These are phyloP conservation scores for Tachysurus fulvidraco DNA, from an alignment of 2,113 vertebrate genomes.

Conservation along the genomic window DNA sequence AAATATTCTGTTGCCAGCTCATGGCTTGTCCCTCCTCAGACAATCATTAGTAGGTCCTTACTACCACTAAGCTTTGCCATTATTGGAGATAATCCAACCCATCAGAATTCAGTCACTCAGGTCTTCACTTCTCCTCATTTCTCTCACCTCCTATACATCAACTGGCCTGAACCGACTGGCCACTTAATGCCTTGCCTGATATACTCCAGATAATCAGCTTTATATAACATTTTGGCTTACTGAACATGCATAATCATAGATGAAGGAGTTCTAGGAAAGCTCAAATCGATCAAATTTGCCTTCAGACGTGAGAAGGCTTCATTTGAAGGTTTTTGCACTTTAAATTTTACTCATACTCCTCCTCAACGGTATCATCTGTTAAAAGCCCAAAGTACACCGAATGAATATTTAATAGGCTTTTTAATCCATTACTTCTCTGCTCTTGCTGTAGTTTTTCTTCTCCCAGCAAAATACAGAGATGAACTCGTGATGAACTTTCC, in stretches of 20 bases:
- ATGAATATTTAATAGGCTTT: slow-evolving; percentile 1
- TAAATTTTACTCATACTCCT: neutral
- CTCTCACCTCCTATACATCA: neutral
- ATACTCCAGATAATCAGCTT: neutral
- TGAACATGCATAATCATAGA: neutral
- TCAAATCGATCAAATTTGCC: neutral
- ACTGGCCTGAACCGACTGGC: neutral
- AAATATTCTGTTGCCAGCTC: neutral
- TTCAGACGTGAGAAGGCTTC: neutral
- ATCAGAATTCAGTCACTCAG: neutral
- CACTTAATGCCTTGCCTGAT: neutral
- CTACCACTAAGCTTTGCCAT: neutral
- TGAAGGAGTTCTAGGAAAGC: no score
- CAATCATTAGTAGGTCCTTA: neutral
- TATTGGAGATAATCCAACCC: neutral
- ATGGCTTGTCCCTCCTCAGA: neutral
- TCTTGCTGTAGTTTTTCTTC: neutral
- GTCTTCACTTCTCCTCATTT: neutral
- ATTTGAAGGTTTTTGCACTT: neutral
- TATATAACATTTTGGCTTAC: neutral
- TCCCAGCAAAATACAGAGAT: neutral
- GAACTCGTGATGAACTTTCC: slow-evolving; percentile 17
- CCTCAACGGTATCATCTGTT: neutral
- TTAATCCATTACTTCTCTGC: neutral
- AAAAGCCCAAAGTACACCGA: slow-evolving; percentile 1